Evolutionary conservation across 2,888 invertebrate species (phyloP), one percentile per base, ranked within the genome.

Genomic region (Drosophila yooni): DNA sequence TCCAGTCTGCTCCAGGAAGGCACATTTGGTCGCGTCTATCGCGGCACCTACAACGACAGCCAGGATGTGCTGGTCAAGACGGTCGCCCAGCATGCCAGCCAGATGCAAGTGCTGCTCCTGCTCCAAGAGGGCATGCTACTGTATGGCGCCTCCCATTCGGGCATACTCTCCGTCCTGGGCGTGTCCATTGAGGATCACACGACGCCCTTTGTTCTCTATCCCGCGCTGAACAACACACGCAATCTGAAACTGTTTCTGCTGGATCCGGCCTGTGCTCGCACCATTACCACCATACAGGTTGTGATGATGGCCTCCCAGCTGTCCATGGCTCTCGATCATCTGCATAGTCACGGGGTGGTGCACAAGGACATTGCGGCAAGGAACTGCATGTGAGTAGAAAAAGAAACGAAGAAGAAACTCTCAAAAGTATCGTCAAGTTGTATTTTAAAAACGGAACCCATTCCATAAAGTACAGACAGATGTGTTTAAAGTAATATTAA

Each of bases 351-450:
- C 88, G 95, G 97, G 66, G 94, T 99, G 54, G 95, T 98, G 66
- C 98, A 98, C 93, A 96, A 96, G 92, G 99, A 99, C 92, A 95
- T 99, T 64, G 98, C 98, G 15, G 95, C 97, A 27, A 95, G 98
- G 91, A 98, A 98, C 94, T 98, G 98, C 93, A 95, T 98, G 97
- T 97, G 95, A 96, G 97, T 92, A 85, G 33, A 54, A 57, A 34
- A 31, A 6, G 21, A 15, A 33, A 21, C 4, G 31, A 21, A 52
- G 6, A 52, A n/a, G 15, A 11, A 21, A 4, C 29, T 3, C 38
- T 8, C 8, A 0, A 38, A 2, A 1, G 36, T 13, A 29, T 48
- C 6, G 27, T 29, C 18, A 5, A 52, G 13, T 40, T 58, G 65
- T 51, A 21, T 8, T 43, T 31, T 3, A 15, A 2, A 13, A 13